Evolutionary conservation across 2,797 vertebrate genomes (phyloP).

Genomic region (Enteromius paludinosus): DNA sequence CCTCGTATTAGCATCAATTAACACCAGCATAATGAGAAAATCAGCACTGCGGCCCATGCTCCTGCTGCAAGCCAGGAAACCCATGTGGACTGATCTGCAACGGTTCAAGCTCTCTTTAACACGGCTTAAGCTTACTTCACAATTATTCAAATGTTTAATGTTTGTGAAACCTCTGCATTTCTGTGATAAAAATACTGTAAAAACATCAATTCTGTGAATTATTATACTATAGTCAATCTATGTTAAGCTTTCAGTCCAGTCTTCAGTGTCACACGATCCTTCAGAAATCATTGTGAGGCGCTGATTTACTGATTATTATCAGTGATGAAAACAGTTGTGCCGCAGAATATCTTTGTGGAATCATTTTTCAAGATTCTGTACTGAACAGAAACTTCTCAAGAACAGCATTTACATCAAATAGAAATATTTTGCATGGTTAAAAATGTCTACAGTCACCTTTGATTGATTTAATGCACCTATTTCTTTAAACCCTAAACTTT

Average conservation of each 20-base stretch:
- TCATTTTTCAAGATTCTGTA: not conserved
- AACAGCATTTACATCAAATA: not conserved
- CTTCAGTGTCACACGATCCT: not conserved
- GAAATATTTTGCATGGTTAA: not conserved
- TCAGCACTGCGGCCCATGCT: not conserved
- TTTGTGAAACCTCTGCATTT: not conserved
- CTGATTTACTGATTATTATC: not conserved
- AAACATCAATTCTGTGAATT: not conserved
- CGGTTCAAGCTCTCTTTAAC: too few species aligned
- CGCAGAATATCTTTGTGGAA: too few species aligned
- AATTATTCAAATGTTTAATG: too few species aligned
- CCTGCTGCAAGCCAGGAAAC: not conserved
- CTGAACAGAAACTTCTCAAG: not conserved
- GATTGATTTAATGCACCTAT: not conserved
- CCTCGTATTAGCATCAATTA: slow-evolving; percentile 24
- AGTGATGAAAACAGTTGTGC: too few species aligned
- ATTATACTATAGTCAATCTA: too few species aligned
- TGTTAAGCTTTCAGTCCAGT: not conserved
- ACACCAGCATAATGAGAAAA: slow-evolving; percentile 14
- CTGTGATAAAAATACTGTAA: not conserved
- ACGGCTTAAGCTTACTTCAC: too few species aligned
- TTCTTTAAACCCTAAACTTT: not conserved
- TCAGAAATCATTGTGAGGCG: not conserved
- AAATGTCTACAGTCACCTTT: not conserved
- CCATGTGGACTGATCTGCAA: not conserved